Conservation (phyloP, 2,797 vertebrate genomes). For the Crypturellus tataupa region DNA sequence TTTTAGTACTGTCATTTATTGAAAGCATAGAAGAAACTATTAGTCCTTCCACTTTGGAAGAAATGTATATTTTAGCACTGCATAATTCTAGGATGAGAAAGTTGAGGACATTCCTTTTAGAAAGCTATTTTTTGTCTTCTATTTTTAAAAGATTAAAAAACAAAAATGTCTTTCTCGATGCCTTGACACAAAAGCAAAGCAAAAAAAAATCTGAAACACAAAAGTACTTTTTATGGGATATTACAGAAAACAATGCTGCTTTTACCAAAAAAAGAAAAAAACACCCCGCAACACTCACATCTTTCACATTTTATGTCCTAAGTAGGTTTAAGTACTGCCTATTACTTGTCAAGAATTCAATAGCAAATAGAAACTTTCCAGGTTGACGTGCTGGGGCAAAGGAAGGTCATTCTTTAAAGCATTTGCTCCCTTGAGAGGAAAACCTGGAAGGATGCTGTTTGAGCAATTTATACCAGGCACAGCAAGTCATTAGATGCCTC, state of each 20-base stretch:
- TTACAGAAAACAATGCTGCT: neutral
- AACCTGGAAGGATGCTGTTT: slow-evolving; percentile 77
- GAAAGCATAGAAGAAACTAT: neutral
- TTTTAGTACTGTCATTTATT: neutral
- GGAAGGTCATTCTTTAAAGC: slow-evolving; percentile 77
- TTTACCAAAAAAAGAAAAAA: slow-evolving; percentile 6
- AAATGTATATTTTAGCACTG: neutral
- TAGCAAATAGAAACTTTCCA: slow-evolving; percentile 76
- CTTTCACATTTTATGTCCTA: slow-evolving; percentile 65
- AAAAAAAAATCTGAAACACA: neutral
- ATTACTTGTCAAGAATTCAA: slow-evolving; percentile 77
- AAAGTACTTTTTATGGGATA: neutral
- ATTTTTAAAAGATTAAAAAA: slow-evolving; percentile 27
- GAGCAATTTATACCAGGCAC: slow-evolving; percentile 72
- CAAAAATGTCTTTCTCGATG: neutral
- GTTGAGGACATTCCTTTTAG: neutral
- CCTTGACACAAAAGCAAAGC: neutral
- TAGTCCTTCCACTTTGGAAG: neutral
- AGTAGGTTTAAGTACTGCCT: slow-evolving; percentile 71
- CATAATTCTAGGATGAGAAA: neutral
- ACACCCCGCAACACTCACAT: neutral
- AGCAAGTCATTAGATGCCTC: slow-evolving; percentile 72
- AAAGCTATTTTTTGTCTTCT: neutral
- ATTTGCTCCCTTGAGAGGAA: slow-evolving; percentile 74
- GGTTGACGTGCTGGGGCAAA: slow-evolving; percentile 70